These are phyloP conservation scores for Lasioglossum oenotherae DNA, from an alignment of 2,888 invertebrate genomes.

Conservation along the genomic window DNA sequence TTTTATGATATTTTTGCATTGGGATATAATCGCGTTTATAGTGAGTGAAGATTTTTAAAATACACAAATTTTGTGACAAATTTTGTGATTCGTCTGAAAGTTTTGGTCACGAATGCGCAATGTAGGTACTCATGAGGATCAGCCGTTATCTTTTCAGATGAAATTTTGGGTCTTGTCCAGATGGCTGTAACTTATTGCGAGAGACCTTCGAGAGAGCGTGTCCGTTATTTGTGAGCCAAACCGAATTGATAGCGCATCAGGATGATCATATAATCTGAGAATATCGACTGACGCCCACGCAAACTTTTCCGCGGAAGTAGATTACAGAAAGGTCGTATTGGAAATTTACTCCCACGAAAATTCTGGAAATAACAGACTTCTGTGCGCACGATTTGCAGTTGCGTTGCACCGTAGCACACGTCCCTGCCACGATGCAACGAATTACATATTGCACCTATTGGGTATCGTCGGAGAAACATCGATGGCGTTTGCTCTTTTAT, in stretches of 20 bases:
- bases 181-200: slow-evolving; percentile 5
- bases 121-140: background rate
- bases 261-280: slow-evolving; percentile 26
- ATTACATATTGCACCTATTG: background rate
- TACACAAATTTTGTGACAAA: too few relatives aligned
- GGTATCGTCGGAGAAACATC: background rate
- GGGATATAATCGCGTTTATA: background rate
- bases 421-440: background rate
- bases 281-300: slow-evolving; percentile 61
- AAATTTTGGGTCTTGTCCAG: background rate
- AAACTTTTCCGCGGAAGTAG: slow-evolving; percentile 53
- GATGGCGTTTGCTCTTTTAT: background rate
- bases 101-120: background rate
- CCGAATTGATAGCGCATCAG: slow-evolving; percentile 29
- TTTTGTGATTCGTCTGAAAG: background rate
- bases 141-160: background rate
- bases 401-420: background rate
- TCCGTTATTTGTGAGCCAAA: slow-evolving; percentile 33
- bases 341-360: slow-evolving; percentile 72
- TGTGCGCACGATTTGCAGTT: background rate
- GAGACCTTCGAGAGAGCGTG: slow-evolving; percentile 11
- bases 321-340: slow-evolving; percentile 70
- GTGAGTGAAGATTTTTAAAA: too few relatives aligned
- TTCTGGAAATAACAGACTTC: slow-evolving; percentile 69
- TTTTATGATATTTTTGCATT: background rate